Percentiles rank a stretch among this genome's conserved stretches.
These are phyloP conservation scores for Lucinisca nassula DNA, from an alignment of 2,888 invertebrate genomes.

Conservation along the genomic window DNA sequence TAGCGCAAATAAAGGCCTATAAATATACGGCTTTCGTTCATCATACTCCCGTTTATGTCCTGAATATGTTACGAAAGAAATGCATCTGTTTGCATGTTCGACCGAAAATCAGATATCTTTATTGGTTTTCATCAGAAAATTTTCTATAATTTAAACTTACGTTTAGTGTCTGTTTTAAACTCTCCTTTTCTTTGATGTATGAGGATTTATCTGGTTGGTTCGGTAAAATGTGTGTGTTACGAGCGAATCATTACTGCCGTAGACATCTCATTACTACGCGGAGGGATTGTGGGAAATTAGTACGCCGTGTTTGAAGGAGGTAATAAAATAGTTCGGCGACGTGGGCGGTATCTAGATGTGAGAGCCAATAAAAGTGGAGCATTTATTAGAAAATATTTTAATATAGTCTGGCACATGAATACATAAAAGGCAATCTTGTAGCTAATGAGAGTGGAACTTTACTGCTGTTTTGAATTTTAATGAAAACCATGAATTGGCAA, in stretches of 20 bases:
- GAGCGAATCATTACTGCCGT: background rate
- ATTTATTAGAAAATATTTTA: background rate
- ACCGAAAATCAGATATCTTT: slow-evolving; percentile 6
- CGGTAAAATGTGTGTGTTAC: background rate
- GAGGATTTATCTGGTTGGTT: slow-evolving; percentile 11
- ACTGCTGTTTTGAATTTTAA: background rate
- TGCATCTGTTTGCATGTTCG: slow-evolving; percentile 11
- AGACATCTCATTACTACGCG: background rate
- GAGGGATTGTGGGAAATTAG: background rate
- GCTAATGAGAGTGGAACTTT: background rate
- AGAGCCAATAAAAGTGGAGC: background rate
- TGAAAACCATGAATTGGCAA: background rate
- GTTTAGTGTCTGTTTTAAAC: slow-evolving; percentile 11
- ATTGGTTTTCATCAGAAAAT: slow-evolving; percentile 8
- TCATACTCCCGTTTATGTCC: background rate
- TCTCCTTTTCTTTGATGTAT: slow-evolving; percentile 13
- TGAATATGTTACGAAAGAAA: background rate
- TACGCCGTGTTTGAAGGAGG: background rate
- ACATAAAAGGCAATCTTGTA: background rate
- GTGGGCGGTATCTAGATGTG: background rate
- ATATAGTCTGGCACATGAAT: background rate
- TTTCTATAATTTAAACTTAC: slow-evolving; percentile 17
- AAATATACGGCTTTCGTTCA: background rate
- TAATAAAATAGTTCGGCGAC: slow-evolving; percentile 7
- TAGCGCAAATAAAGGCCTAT: slow-evolving; percentile 1